Base-by-base conservation (phyloP, 2,797 vertebrate genomes). In the Notoglanidium macrostoma region DNA sequence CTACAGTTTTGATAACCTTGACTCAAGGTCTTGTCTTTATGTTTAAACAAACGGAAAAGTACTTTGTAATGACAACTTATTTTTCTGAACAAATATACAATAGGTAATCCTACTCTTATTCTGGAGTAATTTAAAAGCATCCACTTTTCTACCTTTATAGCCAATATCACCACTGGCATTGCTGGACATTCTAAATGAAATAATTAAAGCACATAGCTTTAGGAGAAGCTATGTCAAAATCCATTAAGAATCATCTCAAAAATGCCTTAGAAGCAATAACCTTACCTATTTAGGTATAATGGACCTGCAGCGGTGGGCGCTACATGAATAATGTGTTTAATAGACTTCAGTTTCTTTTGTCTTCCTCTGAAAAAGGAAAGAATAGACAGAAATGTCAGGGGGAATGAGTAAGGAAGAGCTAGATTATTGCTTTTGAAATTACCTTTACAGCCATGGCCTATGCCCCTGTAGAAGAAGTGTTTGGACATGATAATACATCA, bases 251-350 rank as follows among this genome's bases (percentile, higher is more conserved):
- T 55, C 10, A 65, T 87, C 85, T 88, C 74, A 35, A 92, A 91
- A 78, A 91, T 49, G 86, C 46, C 76, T 86, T 77, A 68, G 93
- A 94, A 95, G 92, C 92, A 95, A 95, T 95, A 95, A 94, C 88
- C 90, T 87, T 86, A 89, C 76, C 92, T 92, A 91, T 93, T 93
- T 90, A 90, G 87, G 91, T 90, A 89, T 93, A 92, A 93, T 89
- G 86, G 72, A 54, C 84, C 87, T 72, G 80, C 80, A 91, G 89
- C 91, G 89, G 85, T 92, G 87, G 87, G 88, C 89, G 87, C 78
- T 44, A 90, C 88, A 91, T 94, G 92, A 96, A 95, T 94, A 93
- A 95, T 95, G 93, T 92, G 84, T 94, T 94, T 94, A 93, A 95
- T 94, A 91, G 93, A 89, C 92, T 90, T 90, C 32, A 35, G 54